Evolutionary conservation across 2,888 invertebrate species (phyloP), one percentile per base, ranked within the genome.

Genomic region (Ectobius pallidus): DNA sequence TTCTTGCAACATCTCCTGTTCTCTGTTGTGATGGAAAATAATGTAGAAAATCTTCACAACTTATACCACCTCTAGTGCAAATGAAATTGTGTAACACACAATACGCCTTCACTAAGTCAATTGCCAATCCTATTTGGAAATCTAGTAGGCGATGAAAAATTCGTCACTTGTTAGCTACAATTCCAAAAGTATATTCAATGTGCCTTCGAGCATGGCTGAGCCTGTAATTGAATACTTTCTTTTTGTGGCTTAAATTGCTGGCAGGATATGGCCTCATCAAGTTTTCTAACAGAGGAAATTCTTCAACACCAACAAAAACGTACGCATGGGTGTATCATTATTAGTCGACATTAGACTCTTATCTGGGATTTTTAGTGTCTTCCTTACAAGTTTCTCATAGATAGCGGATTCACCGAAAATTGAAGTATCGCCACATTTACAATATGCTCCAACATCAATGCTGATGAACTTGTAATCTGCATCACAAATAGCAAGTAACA

Each of bases 391-490:
- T 44, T 25, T 67, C 1, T 25, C 18, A 44, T 25, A 25, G 22
- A 67, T 44, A 44, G 18, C 27, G 30, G 46, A 68, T 27, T 4
- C 30, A 16, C n/a, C 27, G 16, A 68, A 68, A 27, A n/a, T 68
- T 27, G 20, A 25, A 0, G 46, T 25, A 68, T 46, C 16, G 1
- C 44, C 27, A 27, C 25, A 16, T 14, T 70, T 58, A 14, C 72
- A 49, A 27, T 73, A 73, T 27, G 63, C 61, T 18, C 69, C 69
- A 46, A 69, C 68, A 34, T 69, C 72, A 20, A 58, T 69, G 20
- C 22, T 20, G 4, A 39, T 62, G 52, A 73, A 73, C 25, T 20
- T 25, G 25, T 73, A 73, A 25, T 73, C 25, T 32, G 32, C 27
- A 62, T 62, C 69, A 27, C 62, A 49, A 1, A 27, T 39, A 1